Evolutionary conservation across 2,888 invertebrate genomes (phyloP).

Genomic region (Lithodes maja): DNA sequence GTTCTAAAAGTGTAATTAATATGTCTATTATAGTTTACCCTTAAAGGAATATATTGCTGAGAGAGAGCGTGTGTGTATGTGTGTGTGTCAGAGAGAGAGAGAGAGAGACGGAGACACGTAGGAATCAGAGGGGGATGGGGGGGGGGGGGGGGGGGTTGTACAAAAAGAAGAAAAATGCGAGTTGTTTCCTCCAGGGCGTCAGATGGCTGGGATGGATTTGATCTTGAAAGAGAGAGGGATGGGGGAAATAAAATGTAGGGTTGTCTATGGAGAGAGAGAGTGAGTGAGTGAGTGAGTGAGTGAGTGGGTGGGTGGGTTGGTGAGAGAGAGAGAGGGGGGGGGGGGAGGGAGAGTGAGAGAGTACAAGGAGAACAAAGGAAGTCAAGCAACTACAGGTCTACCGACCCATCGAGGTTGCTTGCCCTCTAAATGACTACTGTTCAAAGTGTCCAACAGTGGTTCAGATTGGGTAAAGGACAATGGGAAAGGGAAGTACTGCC

Average conservation of each 20-base stretch:
- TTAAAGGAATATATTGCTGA: background rate
- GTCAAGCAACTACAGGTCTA: no score
- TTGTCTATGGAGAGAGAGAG: conserved; percentile 22
- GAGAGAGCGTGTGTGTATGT: conserved; percentile 2
- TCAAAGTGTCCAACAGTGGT: no score
- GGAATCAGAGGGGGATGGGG: background rate
- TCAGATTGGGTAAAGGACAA: no score
- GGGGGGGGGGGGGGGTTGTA: background rate
- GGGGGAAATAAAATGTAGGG: background rate
- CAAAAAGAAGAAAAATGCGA: background rate
- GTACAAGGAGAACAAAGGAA: no score
- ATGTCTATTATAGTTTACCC: no score
- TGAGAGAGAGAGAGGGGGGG: no score
- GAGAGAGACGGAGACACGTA: background rate
- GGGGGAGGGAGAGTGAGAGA: no score
- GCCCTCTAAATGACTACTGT: no score
- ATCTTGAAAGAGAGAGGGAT: background rate
- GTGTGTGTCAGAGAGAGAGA: conserved; percentile 6
- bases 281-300: background rate
- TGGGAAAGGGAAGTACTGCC: no score
- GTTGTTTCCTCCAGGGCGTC: background rate
- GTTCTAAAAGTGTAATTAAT: no score
- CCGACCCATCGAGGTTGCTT: no score
- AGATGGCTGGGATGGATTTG: background rate
- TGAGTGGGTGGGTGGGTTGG: no score